Evolutionary conservation across 1,140 invertebrate genomes (phyloP).

Genomic region (Conus betulinus): DNA sequence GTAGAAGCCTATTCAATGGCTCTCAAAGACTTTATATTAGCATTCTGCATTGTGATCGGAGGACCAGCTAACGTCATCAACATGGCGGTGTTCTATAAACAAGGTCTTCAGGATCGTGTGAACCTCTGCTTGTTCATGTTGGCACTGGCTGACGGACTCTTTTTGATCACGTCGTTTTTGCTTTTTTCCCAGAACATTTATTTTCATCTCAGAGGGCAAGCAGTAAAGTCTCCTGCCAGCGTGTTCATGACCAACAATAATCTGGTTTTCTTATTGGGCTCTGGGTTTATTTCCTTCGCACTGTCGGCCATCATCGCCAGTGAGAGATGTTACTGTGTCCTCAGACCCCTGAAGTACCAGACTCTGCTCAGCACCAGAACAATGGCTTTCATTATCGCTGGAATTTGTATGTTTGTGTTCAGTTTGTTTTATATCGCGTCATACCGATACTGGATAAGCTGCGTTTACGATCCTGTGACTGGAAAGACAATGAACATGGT

Average conservation of each 20-base stretch:
- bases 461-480: neutral
- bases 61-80: conserved; percentile 5
- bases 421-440: no score
- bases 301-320: neutral
- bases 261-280: neutral
- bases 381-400: no score
- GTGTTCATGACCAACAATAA: neutral
- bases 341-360: neutral
- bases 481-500: neutral
- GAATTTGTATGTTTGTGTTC: no score
- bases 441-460: neutral
- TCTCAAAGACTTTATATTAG: neutral
- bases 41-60: neutral
- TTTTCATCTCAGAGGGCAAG: neutral
- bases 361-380: neutral
- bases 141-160: neutral
- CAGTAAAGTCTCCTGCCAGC: neutral
- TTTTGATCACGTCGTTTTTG: neutral
- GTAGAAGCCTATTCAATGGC: no score
- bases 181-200: neutral
- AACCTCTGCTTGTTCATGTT: conserved; percentile 19
- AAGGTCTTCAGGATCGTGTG: conserved; percentile 4
- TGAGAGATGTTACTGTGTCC: neutral
- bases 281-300: neutral
- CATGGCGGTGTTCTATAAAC: conserved; percentile 23